These are phyloP conservation scores for Mungos mungo DNA, from an alignment of 2,113 vertebrate genomes.

Conservation along the genomic window DNA sequence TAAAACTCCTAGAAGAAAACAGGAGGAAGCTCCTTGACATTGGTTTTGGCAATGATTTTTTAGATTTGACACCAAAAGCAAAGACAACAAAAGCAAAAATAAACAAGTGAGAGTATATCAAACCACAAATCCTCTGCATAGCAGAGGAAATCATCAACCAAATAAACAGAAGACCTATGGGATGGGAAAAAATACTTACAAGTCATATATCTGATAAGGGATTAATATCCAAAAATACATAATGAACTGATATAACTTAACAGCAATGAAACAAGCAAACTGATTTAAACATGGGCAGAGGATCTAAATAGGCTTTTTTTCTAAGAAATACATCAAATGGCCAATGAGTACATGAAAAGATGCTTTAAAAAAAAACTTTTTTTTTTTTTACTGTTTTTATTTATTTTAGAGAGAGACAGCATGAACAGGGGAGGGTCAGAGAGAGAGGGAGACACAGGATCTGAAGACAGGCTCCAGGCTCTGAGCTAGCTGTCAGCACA, in stretches of 20 bases:
- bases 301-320: neutral
- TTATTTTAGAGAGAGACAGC: no score
- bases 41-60: neutral
- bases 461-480: no score
- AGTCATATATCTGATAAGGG: neutral
- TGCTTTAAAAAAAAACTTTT: no score
- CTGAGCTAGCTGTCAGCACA: no score
- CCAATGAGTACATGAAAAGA: neutral
- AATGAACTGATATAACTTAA: neutral
- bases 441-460: no score
- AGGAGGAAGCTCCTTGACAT: neutral
- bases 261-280: neutral
- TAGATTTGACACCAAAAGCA: neutral
- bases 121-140: neutral
- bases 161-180: neutral
- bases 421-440: no score
- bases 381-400: no score
- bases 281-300: neutral
- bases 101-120: neutral
- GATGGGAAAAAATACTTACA: neutral
- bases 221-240: neutral
- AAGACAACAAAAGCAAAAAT: neutral
- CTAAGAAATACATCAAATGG: neutral
- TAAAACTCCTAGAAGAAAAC: neutral
- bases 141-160: neutral